Evolutionary conservation across 2,888 invertebrate genomes (phyloP).

Genomic region (Clanis bilineata): DNA sequence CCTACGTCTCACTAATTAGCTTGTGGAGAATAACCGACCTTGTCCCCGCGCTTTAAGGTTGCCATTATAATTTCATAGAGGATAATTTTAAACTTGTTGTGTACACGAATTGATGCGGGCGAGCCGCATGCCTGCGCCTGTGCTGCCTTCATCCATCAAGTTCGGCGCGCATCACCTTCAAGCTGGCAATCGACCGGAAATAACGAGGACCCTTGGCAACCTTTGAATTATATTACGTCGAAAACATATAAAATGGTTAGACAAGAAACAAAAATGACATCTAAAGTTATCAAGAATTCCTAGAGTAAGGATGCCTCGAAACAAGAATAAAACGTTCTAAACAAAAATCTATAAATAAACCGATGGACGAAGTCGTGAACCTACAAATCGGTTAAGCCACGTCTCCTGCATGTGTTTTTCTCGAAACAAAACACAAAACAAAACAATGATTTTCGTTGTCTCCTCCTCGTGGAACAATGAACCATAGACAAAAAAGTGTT

Average conservation of each 20-base stretch:
- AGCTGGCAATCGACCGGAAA: constrained; percentile 73
- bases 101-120: constrained; percentile 64
- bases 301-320: background rate
- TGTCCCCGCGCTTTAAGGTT: constrained; percentile 37
- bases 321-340: background rate
- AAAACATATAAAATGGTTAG: constrained; percentile 19
- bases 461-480: too few relatives aligned
- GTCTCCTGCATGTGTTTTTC: too few relatives aligned
- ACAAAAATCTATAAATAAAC: background rate
- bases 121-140: constrained; percentile 65
- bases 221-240: constrained; percentile 19
- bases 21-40: constrained; percentile 32
- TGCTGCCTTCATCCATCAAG: constrained; percentile 78
- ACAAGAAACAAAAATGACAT: background rate
- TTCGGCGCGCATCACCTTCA: constrained; percentile 76
- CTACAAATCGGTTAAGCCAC: background rate
- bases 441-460: too few relatives aligned
- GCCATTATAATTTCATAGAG: constrained; percentile 19
- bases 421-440: too few relatives aligned
- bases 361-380: background rate
- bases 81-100: constrained; percentile 47
- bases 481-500: too few relatives aligned
- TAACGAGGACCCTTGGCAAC: constrained; percentile 26
- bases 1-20: constrained; percentile 10
- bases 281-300: background rate